Conservation (phyloP, 2,113 vertebrate species). For the Bubalus kerabau region DNA sequence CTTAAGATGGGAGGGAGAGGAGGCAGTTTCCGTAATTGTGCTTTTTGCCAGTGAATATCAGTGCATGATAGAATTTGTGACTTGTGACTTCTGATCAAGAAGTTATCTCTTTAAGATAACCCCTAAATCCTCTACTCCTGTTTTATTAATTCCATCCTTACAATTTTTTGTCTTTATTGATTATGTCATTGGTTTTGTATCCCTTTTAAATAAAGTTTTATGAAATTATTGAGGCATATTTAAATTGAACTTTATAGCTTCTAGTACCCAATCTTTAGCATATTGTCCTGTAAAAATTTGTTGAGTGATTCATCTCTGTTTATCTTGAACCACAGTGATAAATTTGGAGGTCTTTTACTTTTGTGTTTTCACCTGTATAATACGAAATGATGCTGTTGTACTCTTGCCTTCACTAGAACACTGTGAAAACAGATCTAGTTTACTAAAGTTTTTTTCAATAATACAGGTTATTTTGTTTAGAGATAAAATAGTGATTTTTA, state of each 20-base stretch:
- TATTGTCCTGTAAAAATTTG: neutral
- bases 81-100: conserved; percentile 8
- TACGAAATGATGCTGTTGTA: neutral
- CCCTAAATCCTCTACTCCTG: neutral
- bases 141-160: neutral
- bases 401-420: neutral
- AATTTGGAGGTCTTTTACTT: neutral
- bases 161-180: neutral
- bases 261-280: neutral
- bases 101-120: neutral
- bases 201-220: conserved; percentile 9
- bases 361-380: neutral
- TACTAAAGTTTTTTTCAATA: neutral
- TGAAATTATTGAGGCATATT: neutral
- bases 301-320: neutral
- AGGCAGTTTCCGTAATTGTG: neutral
- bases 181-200: neutral
- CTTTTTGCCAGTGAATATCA: neutral
- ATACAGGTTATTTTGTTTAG: neutral
- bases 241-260: neutral
- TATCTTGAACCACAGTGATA: neutral
- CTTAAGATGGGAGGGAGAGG: neutral
- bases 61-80: neutral
- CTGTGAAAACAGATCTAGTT: neutral
- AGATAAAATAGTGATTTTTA: neutral